A percentile compares a stretch with the other conserved stretches of the same genome.
These are phyloP conservation scores for Dendrocopos noguchii DNA, from an alignment of 2,113 vertebrate species.

Conservation along the genomic window DNA sequence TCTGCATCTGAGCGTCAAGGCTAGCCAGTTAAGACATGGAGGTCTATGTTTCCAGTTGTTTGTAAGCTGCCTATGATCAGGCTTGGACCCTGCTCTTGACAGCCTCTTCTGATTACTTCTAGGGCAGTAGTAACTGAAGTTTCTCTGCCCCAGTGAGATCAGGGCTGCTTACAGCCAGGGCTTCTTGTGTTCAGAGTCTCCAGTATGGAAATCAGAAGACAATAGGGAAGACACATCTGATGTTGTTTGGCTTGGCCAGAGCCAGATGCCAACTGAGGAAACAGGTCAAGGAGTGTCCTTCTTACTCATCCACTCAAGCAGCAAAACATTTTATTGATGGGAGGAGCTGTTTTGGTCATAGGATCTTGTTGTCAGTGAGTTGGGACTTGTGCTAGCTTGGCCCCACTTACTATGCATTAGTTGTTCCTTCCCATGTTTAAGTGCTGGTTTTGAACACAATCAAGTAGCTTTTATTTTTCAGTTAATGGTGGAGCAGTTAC, in stretches of 20 bases:
- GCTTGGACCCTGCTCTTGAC: not conserved
- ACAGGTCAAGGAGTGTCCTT: not conserved
- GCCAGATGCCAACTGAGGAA: not conserved
- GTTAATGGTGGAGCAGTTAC: not conserved
- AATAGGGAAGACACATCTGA: not conserved
- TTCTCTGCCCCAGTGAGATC: not conserved
- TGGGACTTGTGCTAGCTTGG: not conserved
- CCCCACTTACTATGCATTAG: not conserved
- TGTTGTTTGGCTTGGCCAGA: not conserved
- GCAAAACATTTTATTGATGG: not conserved
- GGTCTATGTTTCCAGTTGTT: not conserved
- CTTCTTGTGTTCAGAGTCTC: not conserved
- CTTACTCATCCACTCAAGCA: not conserved
- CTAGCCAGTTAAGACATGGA: not conserved
- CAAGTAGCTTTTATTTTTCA: not conserved
- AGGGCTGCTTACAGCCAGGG: not conserved
- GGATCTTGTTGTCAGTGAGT: not conserved
- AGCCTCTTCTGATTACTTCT: not conserved
- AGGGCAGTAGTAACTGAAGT: not conserved
- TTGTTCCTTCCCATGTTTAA: not conserved
- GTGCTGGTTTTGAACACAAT: not conserved
- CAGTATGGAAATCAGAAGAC: not conserved
- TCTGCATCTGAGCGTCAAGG: not conserved
- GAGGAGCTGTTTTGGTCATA: not conserved
- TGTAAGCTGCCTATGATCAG: not conserved